Percentiles rank a stretch among this genome's conserved stretches.
Evolutionary conservation across 1,140 invertebrate genomes (phyloP).

Genomic region (Harpegnathos saltator): DNA sequence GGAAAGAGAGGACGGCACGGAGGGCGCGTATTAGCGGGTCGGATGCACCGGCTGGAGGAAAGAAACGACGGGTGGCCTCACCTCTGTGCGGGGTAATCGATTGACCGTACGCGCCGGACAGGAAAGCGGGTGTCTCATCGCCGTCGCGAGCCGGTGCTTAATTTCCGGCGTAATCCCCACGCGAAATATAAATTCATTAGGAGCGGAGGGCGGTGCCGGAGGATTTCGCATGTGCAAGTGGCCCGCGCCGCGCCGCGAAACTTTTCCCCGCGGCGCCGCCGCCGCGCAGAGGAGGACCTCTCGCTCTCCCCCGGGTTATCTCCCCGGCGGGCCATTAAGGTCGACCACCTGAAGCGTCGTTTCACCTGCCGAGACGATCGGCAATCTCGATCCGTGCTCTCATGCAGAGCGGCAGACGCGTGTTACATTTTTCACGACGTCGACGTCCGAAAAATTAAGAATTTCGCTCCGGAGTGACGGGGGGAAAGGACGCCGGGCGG

Average conservation of each 20-base stretch:
- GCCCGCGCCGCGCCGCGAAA: neutral
- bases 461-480: neutral
- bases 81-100: too few relatives aligned
- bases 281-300: neutral
- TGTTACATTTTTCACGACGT: constrained; percentile 24
- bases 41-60: neutral
- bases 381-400: neutral
- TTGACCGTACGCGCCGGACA: neutral
- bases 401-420: too few relatives aligned
- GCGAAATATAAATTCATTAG: neutral
- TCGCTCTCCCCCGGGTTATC: too few relatives aligned
- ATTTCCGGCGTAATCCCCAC: neutral
- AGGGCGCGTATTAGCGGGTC: neutral
- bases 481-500: too few relatives aligned
- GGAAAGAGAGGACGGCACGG: too few relatives aligned
- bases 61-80: neutral
- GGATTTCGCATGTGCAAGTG: constrained; percentile 16
- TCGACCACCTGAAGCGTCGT: constrained; percentile 33
- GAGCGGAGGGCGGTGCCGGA: neutral
- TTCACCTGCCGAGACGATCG: constrained; percentile 21
- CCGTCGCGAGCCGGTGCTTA: neutral
- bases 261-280: neutral
- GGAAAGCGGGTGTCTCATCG: neutral
- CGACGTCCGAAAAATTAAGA: neutral
- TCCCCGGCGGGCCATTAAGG: constrained; percentile 26